Conservation (phyloP, 2,797 vertebrate genomes). For the Cercopithecus neglectus region DNA sequence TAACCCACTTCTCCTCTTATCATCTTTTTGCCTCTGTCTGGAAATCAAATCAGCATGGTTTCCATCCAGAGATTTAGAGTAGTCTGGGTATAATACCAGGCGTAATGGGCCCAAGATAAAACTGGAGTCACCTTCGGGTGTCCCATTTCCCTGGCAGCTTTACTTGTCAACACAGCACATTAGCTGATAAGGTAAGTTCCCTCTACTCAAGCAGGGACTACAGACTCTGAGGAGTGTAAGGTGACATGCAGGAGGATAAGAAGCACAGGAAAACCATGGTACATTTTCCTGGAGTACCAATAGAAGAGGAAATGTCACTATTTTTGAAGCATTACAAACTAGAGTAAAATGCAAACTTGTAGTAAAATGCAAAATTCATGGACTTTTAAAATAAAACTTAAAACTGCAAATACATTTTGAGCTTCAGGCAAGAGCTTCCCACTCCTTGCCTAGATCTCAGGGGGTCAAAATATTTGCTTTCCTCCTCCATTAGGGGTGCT, state of each 20-base stretch:
- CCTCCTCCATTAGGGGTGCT: background rate
- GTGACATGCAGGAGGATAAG: background rate
- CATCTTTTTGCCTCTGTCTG: background rate
- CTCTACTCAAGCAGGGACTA: background rate
- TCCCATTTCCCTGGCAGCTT: background rate
- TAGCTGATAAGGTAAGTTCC: background rate
- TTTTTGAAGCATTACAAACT: background rate
- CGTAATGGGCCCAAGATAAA: background rate
- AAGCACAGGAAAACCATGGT: background rate
- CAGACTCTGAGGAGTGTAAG: background rate
- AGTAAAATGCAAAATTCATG: constrained; percentile 39
- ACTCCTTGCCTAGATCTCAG: background rate
- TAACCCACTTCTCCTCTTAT: background rate
- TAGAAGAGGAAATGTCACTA: background rate
- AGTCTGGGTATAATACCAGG: background rate
- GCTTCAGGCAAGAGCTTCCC: constrained; percentile 18
- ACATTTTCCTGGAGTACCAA: background rate
- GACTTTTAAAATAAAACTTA: constrained; percentile 44
- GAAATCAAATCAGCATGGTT: constrained; percentile 9
- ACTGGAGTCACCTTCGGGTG: background rate
- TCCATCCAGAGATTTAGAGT: background rate
- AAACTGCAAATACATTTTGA: constrained; percentile 45
- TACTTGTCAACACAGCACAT: background rate
- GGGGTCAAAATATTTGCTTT: constrained; percentile 30
- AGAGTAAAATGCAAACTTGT: background rate